Base-by-base conservation (phyloP, 2,113 vertebrate genomes). In the Megaleporinus macrocephalus region DNA sequence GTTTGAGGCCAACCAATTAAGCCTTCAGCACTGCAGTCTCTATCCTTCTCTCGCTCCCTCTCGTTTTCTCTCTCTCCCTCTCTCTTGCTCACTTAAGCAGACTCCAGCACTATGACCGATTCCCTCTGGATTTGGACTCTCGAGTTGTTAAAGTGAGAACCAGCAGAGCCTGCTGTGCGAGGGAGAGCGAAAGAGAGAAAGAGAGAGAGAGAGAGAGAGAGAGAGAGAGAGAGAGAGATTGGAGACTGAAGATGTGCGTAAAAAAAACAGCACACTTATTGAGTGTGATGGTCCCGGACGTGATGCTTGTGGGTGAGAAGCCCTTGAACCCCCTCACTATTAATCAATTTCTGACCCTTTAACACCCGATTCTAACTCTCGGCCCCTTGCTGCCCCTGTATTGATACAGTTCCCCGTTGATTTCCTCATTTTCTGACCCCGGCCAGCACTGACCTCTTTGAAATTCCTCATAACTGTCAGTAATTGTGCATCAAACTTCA, bases 401-500 rank as follows among this genome's bases (percentile, higher is more conserved):
- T 93, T 93, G 93, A 96, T 94, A 94, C 94, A 93, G 94, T 95
- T 95, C 94, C 91, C 93, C 93, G 95, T 96, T 96, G 94, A 96
- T 96, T 93, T 95, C 90, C 94, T 95, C 92, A 89, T 95, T 95
- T 95, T 96, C 94, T 93, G 90, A 89, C 93, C 91, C 90, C 84
- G 86, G 93, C 90, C 93, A 91, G 90, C 91, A 95, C 93, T 95
- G 95, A 97, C 95, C 95, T 95, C 95, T 95, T 94, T 95, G 95
- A 96, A 96, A 96, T 95, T 95, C 94, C 94, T 96, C 95, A 97
- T 96, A 96, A 96, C 96, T 93, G 94, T 94, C 95, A 94, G 91
- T 97, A 98, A 97, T 97, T 97, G 96, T 94, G 93, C 93, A 94
- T 96, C 95, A 96, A 96, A 96, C 94, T 95, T 95, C 96, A 96